Evolutionary conservation across 2,888 invertebrate species (phyloP).

Genomic region (Bugulina stolonifera): DNA sequence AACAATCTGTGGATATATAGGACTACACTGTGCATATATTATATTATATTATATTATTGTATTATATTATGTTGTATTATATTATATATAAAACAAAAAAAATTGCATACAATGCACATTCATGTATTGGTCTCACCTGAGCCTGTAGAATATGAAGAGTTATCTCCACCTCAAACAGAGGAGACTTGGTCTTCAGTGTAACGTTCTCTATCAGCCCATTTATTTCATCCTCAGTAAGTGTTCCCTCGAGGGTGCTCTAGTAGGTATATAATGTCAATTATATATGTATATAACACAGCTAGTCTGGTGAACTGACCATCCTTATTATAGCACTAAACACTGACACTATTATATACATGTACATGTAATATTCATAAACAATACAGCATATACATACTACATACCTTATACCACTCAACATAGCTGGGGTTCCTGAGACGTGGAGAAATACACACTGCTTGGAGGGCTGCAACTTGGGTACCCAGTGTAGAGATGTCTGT

Average conservation of each 20-base stretch:
- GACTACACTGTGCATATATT: too few relatives aligned
- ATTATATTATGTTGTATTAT: too few relatives aligned
- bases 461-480: conserved; percentile 14
- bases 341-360: conserved; percentile 9
- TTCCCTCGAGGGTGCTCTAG: conserved; percentile 24
- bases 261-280: too few relatives aligned
- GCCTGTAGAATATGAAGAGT: conserved; percentile 58
- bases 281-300: too few relatives aligned
- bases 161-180: conserved; percentile 59
- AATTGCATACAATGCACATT: too few relatives aligned
- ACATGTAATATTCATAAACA: background rate
- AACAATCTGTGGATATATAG: too few relatives aligned
- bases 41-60: too few relatives aligned
- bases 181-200: conserved; percentile 63
- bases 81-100: too few relatives aligned
- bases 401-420: conserved; percentile 73
- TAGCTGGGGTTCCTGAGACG: conserved; percentile 76
- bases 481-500: conserved; percentile 7
- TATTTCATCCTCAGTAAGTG: conserved; percentile 34
- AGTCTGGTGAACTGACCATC: too few relatives aligned
- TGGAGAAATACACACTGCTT: conserved; percentile 61
- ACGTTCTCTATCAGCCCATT: conserved; percentile 38
- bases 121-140: too few relatives aligned
- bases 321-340: too few relatives aligned
- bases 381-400: conserved; percentile 20